These are phyloP conservation scores for Melitaea cinxia DNA, from an alignment of 1,140 invertebrate genomes.

Conservation along the genomic window DNA sequence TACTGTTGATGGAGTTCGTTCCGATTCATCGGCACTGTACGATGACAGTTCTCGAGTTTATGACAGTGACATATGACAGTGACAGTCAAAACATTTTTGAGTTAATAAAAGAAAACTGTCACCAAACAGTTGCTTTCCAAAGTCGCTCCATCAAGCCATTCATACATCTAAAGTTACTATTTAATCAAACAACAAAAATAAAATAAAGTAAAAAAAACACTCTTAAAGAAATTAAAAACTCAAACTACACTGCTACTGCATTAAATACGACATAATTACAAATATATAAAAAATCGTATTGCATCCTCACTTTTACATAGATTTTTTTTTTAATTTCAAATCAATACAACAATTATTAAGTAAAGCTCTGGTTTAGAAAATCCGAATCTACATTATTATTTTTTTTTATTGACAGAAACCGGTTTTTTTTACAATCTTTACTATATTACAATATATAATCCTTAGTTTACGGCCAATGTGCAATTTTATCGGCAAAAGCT, in stretches of 20 bases:
- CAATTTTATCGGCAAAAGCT: constrained; percentile 64
- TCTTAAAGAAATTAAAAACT: constrained; percentile 64
- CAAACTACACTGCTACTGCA: constrained; percentile 54
- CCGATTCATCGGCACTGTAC: background rate
- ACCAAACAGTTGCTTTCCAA: constrained; percentile 7
- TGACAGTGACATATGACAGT: too few relatives aligned
- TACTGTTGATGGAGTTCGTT: constrained; percentile 48
- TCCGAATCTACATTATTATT: constrained; percentile 50
- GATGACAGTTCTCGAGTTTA: background rate
- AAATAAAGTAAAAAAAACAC: constrained; percentile 50
- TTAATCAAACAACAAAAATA: constrained; percentile 72
- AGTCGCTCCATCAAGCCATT: constrained; percentile 47
- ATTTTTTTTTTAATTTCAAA: constrained; percentile 28
- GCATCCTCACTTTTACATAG: constrained; percentile 32
- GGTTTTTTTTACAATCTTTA: constrained; percentile 52
- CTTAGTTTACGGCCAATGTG: constrained; percentile 63
- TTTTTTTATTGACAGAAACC: constrained; percentile 27
- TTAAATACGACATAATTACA: constrained; percentile 60
- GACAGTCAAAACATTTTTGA: too few relatives aligned
- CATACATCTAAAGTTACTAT: constrained; percentile 72
- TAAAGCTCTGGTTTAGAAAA: constrained; percentile 68
- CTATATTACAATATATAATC: constrained; percentile 41
- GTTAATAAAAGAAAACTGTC: background rate
- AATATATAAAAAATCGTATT: constrained; percentile 67
- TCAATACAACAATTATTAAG: constrained; percentile 38